phyloP scores from a whole-genome alignment of 2,888 invertebrate species.

The Eupeodes luniger region DNA sequence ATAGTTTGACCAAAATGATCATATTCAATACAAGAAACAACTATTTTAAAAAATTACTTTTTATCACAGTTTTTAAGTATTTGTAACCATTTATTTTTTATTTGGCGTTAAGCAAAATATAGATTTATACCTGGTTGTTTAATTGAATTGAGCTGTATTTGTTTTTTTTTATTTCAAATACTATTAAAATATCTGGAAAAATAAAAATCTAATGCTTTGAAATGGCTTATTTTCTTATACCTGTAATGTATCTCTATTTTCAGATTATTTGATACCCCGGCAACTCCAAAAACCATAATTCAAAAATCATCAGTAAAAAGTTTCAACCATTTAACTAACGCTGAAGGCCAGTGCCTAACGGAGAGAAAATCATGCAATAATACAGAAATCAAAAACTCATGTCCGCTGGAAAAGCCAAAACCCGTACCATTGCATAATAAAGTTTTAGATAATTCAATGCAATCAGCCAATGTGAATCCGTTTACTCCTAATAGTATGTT shows the following conservation, averaged over 20 bases:
- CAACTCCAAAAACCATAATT: conserved; percentile 92
- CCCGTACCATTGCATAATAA: conserved; percentile 83
- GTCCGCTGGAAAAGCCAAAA: conserved; percentile 82
- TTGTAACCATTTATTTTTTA: too few species aligned
- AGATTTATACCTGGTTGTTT: too few species aligned
- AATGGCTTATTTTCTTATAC: neutral
- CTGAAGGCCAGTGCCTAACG: conserved; percentile 22
- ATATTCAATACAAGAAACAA: too few species aligned
- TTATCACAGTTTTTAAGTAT: too few species aligned
- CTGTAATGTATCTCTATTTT: conserved; percentile 77
- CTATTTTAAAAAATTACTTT: too few species aligned
- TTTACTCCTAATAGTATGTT: conserved; percentile 91
- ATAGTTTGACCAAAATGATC: too few species aligned
- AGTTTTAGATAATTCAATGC: conserved; percentile 79
- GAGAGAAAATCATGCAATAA: conserved; percentile 33
- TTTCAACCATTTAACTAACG: conserved; percentile 81
- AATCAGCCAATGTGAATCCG: conserved; percentile 91
- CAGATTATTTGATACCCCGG: conserved; percentile 93
- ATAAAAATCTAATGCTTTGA: too few species aligned
- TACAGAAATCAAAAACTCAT: conserved; percentile 26
- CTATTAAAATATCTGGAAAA: too few species aligned
- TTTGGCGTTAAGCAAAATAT: too few species aligned
- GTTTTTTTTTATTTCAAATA: too few species aligned
- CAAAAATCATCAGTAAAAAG: conserved; percentile 86
- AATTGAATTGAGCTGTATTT: too few species aligned